A percentile compares a stretch with the other conserved stretches of the same genome.
phyloP scores from a whole-genome alignment of 2,113 vertebrate genomes.

The Zosterops japonicus region DNA sequence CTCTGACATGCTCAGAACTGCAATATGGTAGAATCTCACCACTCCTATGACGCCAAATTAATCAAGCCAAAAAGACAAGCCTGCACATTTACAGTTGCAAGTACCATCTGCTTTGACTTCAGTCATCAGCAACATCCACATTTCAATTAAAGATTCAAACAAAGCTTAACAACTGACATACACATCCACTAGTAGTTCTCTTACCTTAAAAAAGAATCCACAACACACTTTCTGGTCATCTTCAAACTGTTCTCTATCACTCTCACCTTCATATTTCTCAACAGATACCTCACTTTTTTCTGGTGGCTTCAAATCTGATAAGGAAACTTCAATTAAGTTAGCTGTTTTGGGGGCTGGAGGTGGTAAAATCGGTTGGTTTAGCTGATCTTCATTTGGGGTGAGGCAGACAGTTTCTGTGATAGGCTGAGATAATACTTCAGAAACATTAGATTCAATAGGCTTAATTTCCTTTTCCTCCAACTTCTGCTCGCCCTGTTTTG shows the following conservation, averaged over 20 bases:
- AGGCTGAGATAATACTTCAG: conserved; percentile 87
- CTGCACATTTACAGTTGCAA: neutral
- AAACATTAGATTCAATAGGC: conserved; percentile 81
- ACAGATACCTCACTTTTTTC: conserved; percentile 77
- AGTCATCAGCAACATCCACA: neutral
- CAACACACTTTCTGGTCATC: conserved; percentile 90
- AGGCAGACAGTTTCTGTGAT: conserved; percentile 84
- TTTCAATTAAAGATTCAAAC: neutral
- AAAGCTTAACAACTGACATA: neutral
- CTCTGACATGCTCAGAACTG: neutral
- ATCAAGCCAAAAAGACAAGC: neutral
- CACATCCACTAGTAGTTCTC: neutral
- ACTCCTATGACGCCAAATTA: neutral
- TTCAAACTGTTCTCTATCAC: conserved; percentile 78
- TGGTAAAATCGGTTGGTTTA: conserved; percentile 64
- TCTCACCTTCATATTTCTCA: conserved; percentile 79
- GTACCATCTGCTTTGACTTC: neutral
- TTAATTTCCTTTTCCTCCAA: conserved; percentile 68
- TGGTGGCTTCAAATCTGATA: conserved; percentile 85
- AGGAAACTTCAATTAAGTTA: conserved; percentile 92
- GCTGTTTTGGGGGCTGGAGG: conserved; percentile 74
- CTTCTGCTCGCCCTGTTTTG: conserved; percentile 26
- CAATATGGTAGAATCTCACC: neutral
- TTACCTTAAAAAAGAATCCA: conserved; percentile 98
- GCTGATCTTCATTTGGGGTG: conserved; percentile 81